A percentile compares a stretch with the other conserved stretches of the same genome.
Conservation (phyloP, 2,113 vertebrate species). For the Catharus fuscescens region DNA sequence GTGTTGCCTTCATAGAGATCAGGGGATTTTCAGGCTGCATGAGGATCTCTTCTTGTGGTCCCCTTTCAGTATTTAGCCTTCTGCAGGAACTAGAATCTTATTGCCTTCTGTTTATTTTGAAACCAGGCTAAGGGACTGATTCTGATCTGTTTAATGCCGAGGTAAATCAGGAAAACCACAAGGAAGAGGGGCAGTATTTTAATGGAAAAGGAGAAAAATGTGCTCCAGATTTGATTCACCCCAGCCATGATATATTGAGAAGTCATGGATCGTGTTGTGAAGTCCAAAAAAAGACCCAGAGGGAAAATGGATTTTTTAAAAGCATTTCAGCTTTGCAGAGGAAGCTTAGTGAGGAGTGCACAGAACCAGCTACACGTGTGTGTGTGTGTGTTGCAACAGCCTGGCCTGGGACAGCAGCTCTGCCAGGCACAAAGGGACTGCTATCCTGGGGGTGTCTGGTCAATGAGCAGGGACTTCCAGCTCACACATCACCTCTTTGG, state of each 20-base stretch:
- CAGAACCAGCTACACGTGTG: accelerated
- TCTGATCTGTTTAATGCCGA: not conserved
- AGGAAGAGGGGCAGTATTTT: not conserved
- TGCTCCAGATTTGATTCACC: not conserved
- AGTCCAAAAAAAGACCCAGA: not conserved
- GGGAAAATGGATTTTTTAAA: not conserved
- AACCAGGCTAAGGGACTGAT: not conserved
- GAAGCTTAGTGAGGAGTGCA: not conserved
- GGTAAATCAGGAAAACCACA: not conserved
- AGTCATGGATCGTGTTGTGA: not conserved
- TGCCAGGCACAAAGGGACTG: not conserved
- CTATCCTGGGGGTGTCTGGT: not conserved
- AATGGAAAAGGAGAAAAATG: not conserved
- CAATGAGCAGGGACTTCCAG: not conserved
- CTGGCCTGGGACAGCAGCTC: not conserved
- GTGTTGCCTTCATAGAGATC: not conserved
- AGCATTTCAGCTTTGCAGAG: not conserved
- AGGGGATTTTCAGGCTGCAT: not conserved
- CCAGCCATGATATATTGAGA: not conserved
- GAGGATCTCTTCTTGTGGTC: not conserved
- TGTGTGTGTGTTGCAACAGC: not conserved
- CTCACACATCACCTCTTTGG: not conserved
- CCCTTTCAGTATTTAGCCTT: not conserved
- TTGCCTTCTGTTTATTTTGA: not conserved
- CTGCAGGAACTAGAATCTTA: not conserved